Evolutionary conservation across 2,888 invertebrate genomes (phyloP).

Genomic region (Drosophila cognata): DNA sequence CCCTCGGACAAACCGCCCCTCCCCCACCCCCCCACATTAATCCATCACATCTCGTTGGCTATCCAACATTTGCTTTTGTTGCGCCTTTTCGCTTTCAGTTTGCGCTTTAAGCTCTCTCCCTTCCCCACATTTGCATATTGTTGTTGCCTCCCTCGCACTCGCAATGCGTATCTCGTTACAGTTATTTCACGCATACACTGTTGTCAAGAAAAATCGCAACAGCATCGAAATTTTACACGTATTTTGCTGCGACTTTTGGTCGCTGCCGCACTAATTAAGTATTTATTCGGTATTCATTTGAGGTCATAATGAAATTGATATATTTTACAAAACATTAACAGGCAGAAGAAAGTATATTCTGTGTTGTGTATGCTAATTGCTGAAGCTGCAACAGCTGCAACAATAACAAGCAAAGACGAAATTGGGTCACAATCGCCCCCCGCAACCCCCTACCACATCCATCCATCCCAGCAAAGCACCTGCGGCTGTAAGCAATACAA

Average conservation of each 20-base stretch:
- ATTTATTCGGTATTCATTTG: not conserved
- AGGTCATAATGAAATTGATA: not conserved
- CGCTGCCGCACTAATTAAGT: conserved; percentile 1
- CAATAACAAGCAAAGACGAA: conserved; percentile 50
- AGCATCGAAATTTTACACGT: not conserved
- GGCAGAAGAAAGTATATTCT: not conserved
- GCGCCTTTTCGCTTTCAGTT: conserved; percentile 71
- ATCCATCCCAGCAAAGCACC: conserved; percentile 29
- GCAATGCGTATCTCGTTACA: conserved; percentile 59
- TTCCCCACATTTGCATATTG: not conserved
- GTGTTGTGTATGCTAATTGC: conserved; percentile 51
- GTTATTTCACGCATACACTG: conserved; percentile 76
- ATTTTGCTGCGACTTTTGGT: not conserved
- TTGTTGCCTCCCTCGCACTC: conserved; percentile 6
- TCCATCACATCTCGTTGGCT: conserved; percentile 40
- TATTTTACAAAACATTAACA: not conserved
- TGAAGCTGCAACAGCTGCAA: conserved; percentile 30
- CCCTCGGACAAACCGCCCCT: conserved; percentile 3
- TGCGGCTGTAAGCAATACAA: conserved; percentile 47
- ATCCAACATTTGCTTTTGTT: conserved; percentile 54
- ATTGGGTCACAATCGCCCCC: conserved; percentile 61
- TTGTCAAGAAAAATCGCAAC: conserved; percentile 57
- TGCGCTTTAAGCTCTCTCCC: conserved; percentile 57
- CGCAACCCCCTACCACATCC: not conserved
- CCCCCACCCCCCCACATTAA: conserved; percentile 16